Conservation (phyloP, 2,888 invertebrate species). For the Ochropleura leucogaster region DNA sequence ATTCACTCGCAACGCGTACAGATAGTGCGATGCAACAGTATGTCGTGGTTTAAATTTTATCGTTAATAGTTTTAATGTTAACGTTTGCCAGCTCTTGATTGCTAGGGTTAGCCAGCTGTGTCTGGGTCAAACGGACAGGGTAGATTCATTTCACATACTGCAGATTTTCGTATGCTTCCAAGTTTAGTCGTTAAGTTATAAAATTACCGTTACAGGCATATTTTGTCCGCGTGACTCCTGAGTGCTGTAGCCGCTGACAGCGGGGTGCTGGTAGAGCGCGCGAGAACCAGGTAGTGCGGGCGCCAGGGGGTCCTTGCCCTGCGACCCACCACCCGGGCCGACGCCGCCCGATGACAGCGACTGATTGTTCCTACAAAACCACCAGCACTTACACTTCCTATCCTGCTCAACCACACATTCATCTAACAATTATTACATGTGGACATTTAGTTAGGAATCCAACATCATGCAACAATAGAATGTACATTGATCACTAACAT, state of each 20-base stretch:
- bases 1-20: neutral
- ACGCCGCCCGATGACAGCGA: constrained; percentile 80
- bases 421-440: constrained; percentile 19
- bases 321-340: constrained; percentile 81
- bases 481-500: constrained; percentile 33
- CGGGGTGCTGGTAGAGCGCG: constrained; percentile 85
- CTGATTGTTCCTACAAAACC: constrained; percentile 85
- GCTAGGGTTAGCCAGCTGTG: too few relatives aligned
- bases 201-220: constrained; percentile 86
- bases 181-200: neutral
- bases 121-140: neutral
- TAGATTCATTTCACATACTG: neutral
- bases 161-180: neutral
- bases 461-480: constrained; percentile 60
- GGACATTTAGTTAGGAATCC: constrained; percentile 19
- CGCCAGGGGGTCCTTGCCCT: constrained; percentile 88
- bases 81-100: neutral
- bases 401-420: neutral
- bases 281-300: constrained; percentile 83
- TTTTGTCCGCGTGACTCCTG: constrained; percentile 84
- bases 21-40: too few relatives aligned
- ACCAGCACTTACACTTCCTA: constrained; percentile 44
- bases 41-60: neutral
- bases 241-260: constrained; percentile 85
- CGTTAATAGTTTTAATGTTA: neutral